Percentiles rank a stretch among this genome's conserved stretches.
Evolutionary conservation across 2,888 invertebrate genomes (phyloP).

Genomic region (Caenorhabditis becei): DNA sequence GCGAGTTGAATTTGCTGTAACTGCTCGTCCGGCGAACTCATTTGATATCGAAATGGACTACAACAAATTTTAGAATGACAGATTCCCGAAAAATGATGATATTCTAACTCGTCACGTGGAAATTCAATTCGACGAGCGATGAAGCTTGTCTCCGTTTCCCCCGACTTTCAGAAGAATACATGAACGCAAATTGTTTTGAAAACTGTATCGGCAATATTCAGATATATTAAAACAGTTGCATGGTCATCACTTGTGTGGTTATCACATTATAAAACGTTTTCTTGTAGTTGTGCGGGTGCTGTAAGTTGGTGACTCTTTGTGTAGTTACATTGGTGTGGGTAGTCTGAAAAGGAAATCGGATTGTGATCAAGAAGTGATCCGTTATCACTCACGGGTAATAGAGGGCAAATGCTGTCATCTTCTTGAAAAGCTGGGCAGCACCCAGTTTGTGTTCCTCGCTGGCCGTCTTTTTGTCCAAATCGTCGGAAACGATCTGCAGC

Average conservation of each 20-base stretch:
- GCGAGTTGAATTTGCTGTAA: not conserved
- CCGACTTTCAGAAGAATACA: too few relatives aligned
- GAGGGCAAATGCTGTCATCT: slow-evolving; percentile 9
- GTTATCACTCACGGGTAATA: slow-evolving; percentile 22
- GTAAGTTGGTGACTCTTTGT: not conserved
- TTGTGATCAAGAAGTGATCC: not conserved
- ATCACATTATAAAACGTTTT: not conserved
- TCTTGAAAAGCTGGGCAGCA: slow-evolving; percentile 14
- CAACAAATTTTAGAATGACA: not conserved
- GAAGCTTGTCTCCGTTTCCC: too few relatives aligned
- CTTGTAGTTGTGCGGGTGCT: not conserved
- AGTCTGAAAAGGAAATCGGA: not conserved
- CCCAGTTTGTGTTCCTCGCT: slow-evolving; percentile 2
- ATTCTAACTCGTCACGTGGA: too few relatives aligned
- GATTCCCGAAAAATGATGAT: too few relatives aligned
- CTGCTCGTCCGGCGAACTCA: slow-evolving; percentile 3
- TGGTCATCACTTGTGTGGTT: not conserved
- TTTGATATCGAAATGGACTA: slow-evolving; percentile 1
- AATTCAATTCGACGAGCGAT: too few relatives aligned
- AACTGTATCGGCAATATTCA: not conserved
- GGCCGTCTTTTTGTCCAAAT: not conserved
- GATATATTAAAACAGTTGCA: not conserved
- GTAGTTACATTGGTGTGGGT: not conserved
- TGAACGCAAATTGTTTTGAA: not conserved
- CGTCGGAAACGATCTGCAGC: slow-evolving; percentile 1